Percentiles rank a stretch among this genome's conserved stretches.
phyloP scores from a whole-genome alignment of 2,797 vertebrate genomes.

The Leucoraja ocellata region DNA sequence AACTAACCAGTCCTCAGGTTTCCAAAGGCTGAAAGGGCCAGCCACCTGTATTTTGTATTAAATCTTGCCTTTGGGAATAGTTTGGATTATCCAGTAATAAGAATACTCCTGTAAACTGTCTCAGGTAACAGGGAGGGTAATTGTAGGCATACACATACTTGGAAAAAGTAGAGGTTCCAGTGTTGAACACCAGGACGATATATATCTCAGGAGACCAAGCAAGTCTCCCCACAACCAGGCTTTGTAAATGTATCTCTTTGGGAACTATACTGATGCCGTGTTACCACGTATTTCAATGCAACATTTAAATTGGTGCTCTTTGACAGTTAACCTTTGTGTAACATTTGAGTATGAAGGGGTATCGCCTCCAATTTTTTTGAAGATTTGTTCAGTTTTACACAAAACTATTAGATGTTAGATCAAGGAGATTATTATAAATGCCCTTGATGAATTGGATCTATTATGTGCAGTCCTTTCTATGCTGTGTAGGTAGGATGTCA shows the following conservation, averaged over 20 bases:
- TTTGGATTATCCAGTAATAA: conserved; percentile 48
- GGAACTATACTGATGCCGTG: conserved; percentile 50
- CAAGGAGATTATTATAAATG: conserved; percentile 5
- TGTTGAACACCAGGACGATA: conserved; percentile 55
- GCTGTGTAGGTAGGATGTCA: too few relatives aligned
- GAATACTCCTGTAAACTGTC: conserved; percentile 45
- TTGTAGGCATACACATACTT: conserved; percentile 49
- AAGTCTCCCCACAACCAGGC: conserved; percentile 47
- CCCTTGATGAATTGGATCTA: neutral
- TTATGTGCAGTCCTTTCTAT: neutral
- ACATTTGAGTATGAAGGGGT: conserved; percentile 2
- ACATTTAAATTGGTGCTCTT: conserved; percentile 43
- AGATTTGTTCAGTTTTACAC: neutral
- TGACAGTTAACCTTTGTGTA: conserved; percentile 3
- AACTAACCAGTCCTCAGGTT: conserved; percentile 52
- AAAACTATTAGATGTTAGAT: neutral
- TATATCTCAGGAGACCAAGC: conserved; percentile 52
- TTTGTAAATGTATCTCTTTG: conserved; percentile 61
- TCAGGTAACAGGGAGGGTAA: conserved; percentile 58
- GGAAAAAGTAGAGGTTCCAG: conserved; percentile 50
- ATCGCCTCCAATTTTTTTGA: neutral
- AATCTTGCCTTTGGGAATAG: conserved; percentile 49
- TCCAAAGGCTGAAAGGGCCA: conserved; percentile 48
- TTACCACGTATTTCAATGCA: conserved; percentile 53
- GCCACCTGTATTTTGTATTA: conserved; percentile 45